Evolutionary conservation across 2,113 vertebrate genomes (phyloP).

Genomic region (Platichthys stellatus): DNA sequence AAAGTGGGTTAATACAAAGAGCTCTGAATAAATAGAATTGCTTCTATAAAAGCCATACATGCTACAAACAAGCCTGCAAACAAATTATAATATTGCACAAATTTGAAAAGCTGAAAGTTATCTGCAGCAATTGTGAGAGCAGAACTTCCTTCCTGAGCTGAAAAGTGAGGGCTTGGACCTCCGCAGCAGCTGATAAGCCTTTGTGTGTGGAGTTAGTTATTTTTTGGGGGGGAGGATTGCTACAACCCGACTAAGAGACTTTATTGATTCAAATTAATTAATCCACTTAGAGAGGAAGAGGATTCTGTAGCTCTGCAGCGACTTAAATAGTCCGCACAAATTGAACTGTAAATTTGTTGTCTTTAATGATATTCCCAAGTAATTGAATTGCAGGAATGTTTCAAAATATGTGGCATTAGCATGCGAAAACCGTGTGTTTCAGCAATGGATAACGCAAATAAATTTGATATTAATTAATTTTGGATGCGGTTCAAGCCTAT

Average conservation of each 20-base stretch:
- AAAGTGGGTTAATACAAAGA: too few relatives aligned
- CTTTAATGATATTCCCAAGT: slow-evolving; percentile 83
- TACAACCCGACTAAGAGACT: slow-evolving; percentile 72
- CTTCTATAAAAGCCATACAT: background rate
- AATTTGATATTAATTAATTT: slow-evolving; percentile 82
- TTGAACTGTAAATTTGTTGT: slow-evolving; percentile 83
- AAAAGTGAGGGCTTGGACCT: slow-evolving; percentile 66
- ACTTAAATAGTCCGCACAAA: slow-evolving; percentile 83
- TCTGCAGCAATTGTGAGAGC: slow-evolving; percentile 59
- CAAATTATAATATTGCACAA: slow-evolving; percentile 34
- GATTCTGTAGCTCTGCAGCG: slow-evolving; percentile 77
- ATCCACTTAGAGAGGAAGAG: slow-evolving; percentile 81
- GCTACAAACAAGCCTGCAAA: slow-evolving; percentile 17
- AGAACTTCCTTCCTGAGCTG: slow-evolving; percentile 57
- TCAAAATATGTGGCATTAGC: slow-evolving; percentile 81
- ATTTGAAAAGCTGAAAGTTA: slow-evolving; percentile 39
- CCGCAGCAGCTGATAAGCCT: slow-evolving; percentile 72
- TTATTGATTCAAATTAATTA: slow-evolving; percentile 88
- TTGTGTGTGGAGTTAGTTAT: slow-evolving; percentile 67
- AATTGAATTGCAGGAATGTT: slow-evolving; percentile 84
- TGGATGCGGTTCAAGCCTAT: slow-evolving; percentile 78
- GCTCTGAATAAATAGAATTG: background rate
- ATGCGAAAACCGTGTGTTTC: slow-evolving; percentile 78
- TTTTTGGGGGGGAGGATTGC: slow-evolving; percentile 52
- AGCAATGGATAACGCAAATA: slow-evolving; percentile 83